Percentiles rank a stretch among this genome's conserved stretches.
Evolutionary conservation across 2,113 vertebrate genomes (phyloP).

Genomic region (Pitta sordida): DNA sequence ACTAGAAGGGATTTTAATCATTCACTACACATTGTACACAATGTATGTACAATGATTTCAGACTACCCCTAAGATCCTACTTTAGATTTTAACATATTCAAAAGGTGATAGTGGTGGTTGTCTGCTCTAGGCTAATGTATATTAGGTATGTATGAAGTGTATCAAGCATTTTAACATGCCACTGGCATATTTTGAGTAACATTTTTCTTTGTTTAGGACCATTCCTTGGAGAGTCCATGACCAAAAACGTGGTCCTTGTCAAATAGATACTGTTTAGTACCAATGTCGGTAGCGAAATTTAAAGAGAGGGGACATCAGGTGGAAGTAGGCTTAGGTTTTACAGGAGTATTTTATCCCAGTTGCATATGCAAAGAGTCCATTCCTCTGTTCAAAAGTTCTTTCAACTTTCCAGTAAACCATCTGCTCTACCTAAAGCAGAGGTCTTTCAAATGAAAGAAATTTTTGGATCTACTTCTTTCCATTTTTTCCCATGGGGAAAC

Average conservation of each 20-base stretch:
- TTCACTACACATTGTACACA: too few relatives aligned
- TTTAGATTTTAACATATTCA: background rate
- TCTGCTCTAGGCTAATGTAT: background rate
- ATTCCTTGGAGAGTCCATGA: background rate
- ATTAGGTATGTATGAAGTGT: background rate
- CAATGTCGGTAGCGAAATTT: background rate
- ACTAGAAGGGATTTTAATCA: background rate
- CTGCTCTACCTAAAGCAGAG: background rate
- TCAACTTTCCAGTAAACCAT: background rate
- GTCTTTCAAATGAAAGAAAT: background rate
- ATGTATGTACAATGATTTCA: background rate
- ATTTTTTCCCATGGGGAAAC: background rate
- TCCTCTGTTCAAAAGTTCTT: background rate
- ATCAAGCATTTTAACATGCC: background rate
- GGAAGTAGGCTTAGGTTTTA: background rate
- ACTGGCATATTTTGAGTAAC: background rate
- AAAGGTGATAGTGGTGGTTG: background rate
- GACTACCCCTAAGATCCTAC: background rate
- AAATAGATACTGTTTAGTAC: background rate
- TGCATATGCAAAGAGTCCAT: background rate
- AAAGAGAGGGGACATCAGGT: background rate
- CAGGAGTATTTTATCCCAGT: background rate
- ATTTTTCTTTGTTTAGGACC: background rate
- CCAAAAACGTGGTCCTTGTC: background rate
- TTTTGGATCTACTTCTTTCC: background rate